Evolutionary conservation across 2,797 vertebrate genomes (phyloP).

Genomic region (Sebastolobus alascanus): DNA sequence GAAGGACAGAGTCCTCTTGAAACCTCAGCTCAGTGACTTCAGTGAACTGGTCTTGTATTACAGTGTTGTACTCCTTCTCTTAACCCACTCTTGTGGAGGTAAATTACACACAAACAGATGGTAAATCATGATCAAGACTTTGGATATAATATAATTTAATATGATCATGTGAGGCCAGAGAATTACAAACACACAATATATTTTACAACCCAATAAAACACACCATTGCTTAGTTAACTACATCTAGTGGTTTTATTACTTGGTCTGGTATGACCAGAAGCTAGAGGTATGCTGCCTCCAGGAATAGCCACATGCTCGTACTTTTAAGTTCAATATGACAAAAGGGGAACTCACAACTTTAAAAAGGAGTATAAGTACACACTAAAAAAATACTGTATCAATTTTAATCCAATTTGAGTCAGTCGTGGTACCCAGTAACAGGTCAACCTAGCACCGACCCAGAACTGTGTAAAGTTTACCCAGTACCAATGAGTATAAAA

Average conservation of each 20-base stretch:
- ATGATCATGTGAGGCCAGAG: background rate
- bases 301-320: background rate
- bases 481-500: too few relatives aligned
- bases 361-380: too few relatives aligned
- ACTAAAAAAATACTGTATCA: too few relatives aligned
- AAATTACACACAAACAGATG: background rate
- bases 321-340: background rate
- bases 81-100: constrained; percentile 17
- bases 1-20: background rate
- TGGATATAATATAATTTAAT: background rate
- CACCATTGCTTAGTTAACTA: background rate
- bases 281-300: background rate
- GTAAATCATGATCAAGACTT: background rate
- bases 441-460: too few relatives aligned
- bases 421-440: too few relatives aligned
- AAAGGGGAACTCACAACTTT: too few relatives aligned
- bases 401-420: too few relatives aligned
- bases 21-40: background rate
- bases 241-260: background rate
- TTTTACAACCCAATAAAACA: background rate
- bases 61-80: background rate
- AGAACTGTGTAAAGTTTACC: too few relatives aligned
- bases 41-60: background rate
- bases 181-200: background rate
- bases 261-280: background rate